These are phyloP conservation scores for Masticophis lateralis DNA, from an alignment of 2,797 vertebrate genomes.

Conservation along the genomic window DNA sequence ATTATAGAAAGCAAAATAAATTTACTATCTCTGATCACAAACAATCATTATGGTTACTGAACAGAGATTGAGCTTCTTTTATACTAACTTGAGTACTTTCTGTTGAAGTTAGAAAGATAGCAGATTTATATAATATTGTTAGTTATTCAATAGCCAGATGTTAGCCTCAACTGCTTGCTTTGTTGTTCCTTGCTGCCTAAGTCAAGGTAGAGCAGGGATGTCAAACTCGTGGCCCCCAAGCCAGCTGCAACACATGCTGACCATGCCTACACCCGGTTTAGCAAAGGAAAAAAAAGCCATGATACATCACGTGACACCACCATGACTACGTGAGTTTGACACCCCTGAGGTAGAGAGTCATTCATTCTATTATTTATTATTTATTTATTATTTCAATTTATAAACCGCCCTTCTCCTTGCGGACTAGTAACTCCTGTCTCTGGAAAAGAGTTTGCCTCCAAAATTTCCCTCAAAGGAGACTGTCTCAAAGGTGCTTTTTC, in stretches of 20 bases:
- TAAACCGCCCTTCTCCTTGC: too few relatives aligned
- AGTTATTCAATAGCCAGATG: not conserved
- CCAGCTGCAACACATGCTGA: too few relatives aligned
- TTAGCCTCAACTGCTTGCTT: not conserved
- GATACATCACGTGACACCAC: rapidly evolving
- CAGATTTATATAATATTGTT: not conserved
- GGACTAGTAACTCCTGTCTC: not conserved
- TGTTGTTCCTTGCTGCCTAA: not conserved
- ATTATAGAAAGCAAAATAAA: not conserved
- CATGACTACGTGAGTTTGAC: not conserved
- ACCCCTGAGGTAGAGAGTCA: not conserved
- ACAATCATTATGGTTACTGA: not conserved
- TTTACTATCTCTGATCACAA: not conserved
- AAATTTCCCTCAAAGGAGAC: not conserved
- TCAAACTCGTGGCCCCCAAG: rapidly evolving
- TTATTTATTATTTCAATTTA: too few relatives aligned
- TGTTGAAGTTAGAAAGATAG: not conserved
- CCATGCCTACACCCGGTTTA: too few relatives aligned
- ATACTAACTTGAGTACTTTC: not conserved
- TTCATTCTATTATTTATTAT: too few relatives aligned
- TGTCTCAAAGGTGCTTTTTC: not conserved
- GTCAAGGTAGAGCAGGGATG: not conserved
- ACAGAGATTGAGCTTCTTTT: constrained; percentile 17
- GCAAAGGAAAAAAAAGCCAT: too few relatives aligned
- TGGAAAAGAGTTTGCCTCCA: not conserved